Base-by-base conservation (phyloP, 2,113 vertebrate species). In the Phrynocephalus versicolor region DNA sequence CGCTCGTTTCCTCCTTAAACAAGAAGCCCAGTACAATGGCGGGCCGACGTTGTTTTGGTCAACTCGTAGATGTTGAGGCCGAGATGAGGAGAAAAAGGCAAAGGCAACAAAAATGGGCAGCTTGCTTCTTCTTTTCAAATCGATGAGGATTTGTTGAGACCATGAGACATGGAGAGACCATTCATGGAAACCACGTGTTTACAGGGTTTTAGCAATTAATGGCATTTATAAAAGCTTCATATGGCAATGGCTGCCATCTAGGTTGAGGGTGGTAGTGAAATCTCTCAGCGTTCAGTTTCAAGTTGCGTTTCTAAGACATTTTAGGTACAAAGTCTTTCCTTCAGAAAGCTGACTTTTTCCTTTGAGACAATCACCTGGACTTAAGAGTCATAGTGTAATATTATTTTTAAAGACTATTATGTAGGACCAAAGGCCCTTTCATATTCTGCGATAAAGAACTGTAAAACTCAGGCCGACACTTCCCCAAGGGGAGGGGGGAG, bases 381-480 rank as follows among this genome's bases (percentile, higher is more conserved):
- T 57, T 41, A n/a, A 58, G 33, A 72, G 21, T 13, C 51, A 37
- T 27, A 82, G 70, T 15, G 19, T 41, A 58, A 25, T 67, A 64
- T n/a, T 23, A 21, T 51, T 78, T 73, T 65, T 51, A 9, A 41
- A 65, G 19, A 35, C 41, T 19, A 30, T 12, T 71, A 64, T 58
- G 6, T 64, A 21, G 70, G 86, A 88, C 82, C 86, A 80, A 88
- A 80, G 27, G 58, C 35, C 58, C 23, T 19, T 58, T 77, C 12
- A 33, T 51, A 23, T 58, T 83, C 58, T 75, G 37, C 21, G 16
- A 64, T 64, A 74, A 83, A 73, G 70, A 35, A 79, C 35, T 71
- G 19, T 71, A 79, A 45, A 45, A 55, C 33, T 73, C 37, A 65
- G 2, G 60, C 27, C 72, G 51, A 8, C 30, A 13, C 9, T 84